Evolutionary conservation across 2,113 vertebrate species (phyloP).

Genomic region (Piaya cayana): DNA sequence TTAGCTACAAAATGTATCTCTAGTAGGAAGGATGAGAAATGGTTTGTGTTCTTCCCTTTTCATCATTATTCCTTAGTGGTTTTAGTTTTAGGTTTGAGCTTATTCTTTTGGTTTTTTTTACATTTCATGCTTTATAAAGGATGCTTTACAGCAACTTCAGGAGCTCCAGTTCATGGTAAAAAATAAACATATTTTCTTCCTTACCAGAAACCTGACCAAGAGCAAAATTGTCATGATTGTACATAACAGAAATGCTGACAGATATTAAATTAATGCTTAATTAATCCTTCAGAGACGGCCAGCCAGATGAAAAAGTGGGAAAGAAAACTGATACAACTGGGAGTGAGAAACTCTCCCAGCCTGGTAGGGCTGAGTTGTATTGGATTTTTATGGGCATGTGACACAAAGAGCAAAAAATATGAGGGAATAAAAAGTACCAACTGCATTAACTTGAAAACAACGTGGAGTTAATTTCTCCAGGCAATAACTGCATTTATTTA

Average conservation of each 20-base stretch:
- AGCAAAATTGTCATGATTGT: constrained; percentile 33
- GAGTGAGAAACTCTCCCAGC: neutral
- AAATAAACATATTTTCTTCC: constrained; percentile 31
- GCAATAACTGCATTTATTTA: neutral
- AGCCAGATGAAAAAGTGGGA: neutral
- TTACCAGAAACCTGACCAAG: constrained; percentile 38
- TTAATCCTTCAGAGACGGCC: constrained; percentile 19
- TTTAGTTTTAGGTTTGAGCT: constrained; percentile 41
- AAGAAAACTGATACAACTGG: neutral
- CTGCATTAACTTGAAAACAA: neutral
- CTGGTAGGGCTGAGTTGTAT: neutral
- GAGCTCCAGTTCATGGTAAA: neutral
- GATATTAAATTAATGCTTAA: constrained; percentile 49
- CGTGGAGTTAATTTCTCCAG: neutral
- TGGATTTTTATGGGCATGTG: neutral
- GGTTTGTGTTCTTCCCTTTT: constrained; percentile 28
- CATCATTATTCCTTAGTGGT: constrained; percentile 26
- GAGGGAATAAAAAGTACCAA: neutral
- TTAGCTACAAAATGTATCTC: constrained; percentile 48
- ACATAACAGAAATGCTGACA: neutral
- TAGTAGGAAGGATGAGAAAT: constrained; percentile 54
- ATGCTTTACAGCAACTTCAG: constrained; percentile 1
- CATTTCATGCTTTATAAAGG: constrained; percentile 38
- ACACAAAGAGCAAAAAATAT: neutral
- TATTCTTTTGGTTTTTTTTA: constrained; percentile 37